phyloP scores from a whole-genome alignment of 2,888 invertebrate genomes.

The Leucania comma region DNA sequence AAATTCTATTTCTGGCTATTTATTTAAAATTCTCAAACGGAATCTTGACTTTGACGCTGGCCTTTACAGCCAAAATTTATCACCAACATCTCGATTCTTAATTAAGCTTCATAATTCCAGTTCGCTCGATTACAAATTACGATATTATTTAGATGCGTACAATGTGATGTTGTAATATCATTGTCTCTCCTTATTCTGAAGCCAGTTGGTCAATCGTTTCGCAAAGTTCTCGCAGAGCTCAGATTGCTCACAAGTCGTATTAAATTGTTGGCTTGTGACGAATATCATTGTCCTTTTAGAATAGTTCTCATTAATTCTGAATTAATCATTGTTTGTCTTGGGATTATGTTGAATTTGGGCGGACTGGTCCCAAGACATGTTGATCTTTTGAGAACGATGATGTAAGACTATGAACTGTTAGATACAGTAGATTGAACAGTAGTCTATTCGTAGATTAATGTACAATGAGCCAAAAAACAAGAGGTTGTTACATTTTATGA shows the following conservation, averaged over 20 bases:
- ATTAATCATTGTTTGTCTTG: slow-evolving; percentile 58
- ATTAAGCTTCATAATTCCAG: slow-evolving; percentile 46
- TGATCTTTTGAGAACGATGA: slow-evolving; percentile 33
- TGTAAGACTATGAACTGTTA: slow-evolving; percentile 44
- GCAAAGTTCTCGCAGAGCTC: slow-evolving; percentile 56
- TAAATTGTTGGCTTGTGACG: slow-evolving; percentile 67
- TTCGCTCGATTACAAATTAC: slow-evolving; percentile 44
- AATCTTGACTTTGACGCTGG: slow-evolving; percentile 6
- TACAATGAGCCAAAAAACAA: slow-evolving; percentile 51
- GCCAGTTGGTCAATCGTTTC: slow-evolving; percentile 71
- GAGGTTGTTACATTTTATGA: slow-evolving; percentile 55
- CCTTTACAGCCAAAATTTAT: slow-evolving; percentile 46
- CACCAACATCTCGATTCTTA: slow-evolving; percentile 39
- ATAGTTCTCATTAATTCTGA: slow-evolving; percentile 65
- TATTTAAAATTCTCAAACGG: slow-evolving; percentile 6
- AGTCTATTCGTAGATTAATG: slow-evolving; percentile 21
- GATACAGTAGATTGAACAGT: slow-evolving; percentile 32
- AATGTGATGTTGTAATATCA: slow-evolving; percentile 52
- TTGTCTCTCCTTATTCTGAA: slow-evolving; percentile 66
- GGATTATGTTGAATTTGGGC: slow-evolving; percentile 43
- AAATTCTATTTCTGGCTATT: not conserved
- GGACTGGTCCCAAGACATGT: slow-evolving; percentile 19
- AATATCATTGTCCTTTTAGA: slow-evolving; percentile 61
- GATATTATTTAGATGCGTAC: slow-evolving; percentile 56
- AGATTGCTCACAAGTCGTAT: slow-evolving; percentile 60